Base-by-base conservation (phyloP, 2,888 invertebrate species). In the Mythimna pallens region DNA sequence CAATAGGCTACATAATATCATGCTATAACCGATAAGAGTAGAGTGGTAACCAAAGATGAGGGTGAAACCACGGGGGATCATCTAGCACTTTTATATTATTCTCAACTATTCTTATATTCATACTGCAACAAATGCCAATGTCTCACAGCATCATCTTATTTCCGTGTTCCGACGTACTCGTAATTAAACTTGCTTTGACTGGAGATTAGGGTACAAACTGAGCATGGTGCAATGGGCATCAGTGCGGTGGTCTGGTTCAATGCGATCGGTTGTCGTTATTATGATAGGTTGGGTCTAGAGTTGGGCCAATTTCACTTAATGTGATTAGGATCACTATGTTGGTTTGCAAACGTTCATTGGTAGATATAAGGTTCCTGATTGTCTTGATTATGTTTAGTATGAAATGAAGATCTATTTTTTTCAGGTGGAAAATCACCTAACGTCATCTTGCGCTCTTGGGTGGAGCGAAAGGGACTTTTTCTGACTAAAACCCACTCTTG, bases 181-280 rank as follows among this genome's bases (percentile, higher is more conserved):
- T 52, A 43, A 65, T 63, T 65, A n/a, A 80, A 58, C 65, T 52
- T 17, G 30, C 40, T 47, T n/a, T 82, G 62, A 73, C 83, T 58
- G 43, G 22, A 83, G 69, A 74, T 80, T 73, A 65, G 20, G 47
- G 61, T n/a, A 20, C 52, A 66, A 63, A 68, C 65, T 47, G 55
- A 30, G 22, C 12, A 17, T 17, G 17, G 75, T 79, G 65, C 54
- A 58, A 40, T 20, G 36, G 25, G 10, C 22, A 20, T 62, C 25
- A 25, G 20, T 62, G 73, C 47, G 57, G 61, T 30, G 22, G 20
- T 20, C 25, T 43, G 17, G 55, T 52, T 30, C 36, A 55, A 52
- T 47, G 17, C 12, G 30, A 70, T 66, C 20, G 40, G 54, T 77
- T 50, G 36, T 25, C 54, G 22, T 52, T 34, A 52, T 52, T 54